Base-by-base conservation (phyloP, 1,140 invertebrate species). In the Formica selysi region DNA sequence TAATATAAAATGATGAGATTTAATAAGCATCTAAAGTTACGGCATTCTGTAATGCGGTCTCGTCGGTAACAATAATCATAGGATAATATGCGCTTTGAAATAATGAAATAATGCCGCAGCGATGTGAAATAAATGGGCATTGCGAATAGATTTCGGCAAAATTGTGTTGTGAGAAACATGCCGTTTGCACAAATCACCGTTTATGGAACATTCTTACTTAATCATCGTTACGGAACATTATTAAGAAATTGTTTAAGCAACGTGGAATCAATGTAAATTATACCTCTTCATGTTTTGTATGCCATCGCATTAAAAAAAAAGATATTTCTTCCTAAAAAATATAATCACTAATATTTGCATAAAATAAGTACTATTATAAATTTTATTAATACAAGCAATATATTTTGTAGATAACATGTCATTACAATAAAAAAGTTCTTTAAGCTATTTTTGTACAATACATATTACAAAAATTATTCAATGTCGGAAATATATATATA, bases 161-260 rank as follows among this genome's bases (percentile, higher is more conserved):
- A 81, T 68, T 70, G 64, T 68, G n/a, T 80, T 80, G 44, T 73
- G 79, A 73, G 79, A 73, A 59, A 81, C n/a, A 71, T 54, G 79
- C 6, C 38, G 67, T 73, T 81, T 81, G 51, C 67, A 81, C 54
- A 81, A 81, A 81, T 57, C 48, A 22, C 54, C 67, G 48, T 61
- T 81, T 73, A 73, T 51, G 48, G 51, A 59, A 61, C 36, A n/a
- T 73, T 19, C 38, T 81, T 81, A 61, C 67, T 16, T 26, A 81
- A 81, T 51, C 48, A 51, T 51, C 48, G 48, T 51, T 51, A 51
- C 36, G 16, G 36, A 51, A 51, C 16, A 71, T 71, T 38, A 51
- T 81, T 73, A 61, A 71, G 79, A 59, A 73, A 81, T 32, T 7
- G 1, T 81, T 81, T 81, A 6, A 29, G 65, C 68, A 73, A 81